Conservation (phyloP, 1,140 invertebrate species). For the Meloidogyne hapla region DNA sequence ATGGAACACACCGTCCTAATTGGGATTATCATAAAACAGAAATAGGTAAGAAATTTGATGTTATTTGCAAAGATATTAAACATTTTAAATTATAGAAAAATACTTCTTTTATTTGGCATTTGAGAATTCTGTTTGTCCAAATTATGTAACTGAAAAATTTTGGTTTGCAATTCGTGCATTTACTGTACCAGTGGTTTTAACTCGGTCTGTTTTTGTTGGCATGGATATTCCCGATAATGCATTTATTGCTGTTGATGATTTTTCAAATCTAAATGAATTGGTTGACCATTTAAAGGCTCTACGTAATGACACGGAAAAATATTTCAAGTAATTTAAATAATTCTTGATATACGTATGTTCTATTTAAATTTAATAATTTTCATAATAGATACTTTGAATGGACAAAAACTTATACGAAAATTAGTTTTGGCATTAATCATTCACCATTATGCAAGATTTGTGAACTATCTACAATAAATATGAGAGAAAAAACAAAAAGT, state of each 20-base stretch:
- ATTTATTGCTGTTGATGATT: conserved; percentile 27
- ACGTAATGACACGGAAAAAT: conserved; percentile 12
- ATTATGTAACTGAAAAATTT: conserved; percentile 64
- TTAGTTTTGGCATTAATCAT: too few relatives aligned
- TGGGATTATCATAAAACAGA: background rate
- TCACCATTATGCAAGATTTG: too few relatives aligned
- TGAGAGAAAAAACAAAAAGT: too few relatives aligned
- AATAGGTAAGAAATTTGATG: background rate
- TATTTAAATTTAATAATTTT: too few relatives aligned
- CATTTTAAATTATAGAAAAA: too few relatives aligned
- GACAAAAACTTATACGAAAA: conserved; percentile 12
- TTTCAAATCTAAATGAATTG: conserved; percentile 13
- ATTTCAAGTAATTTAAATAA: conserved; percentile 19
- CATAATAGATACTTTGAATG: conserved; percentile 11
- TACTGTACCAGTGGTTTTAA: conserved; percentile 25
- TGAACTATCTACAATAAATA: too few relatives aligned
- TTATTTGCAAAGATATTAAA: too few relatives aligned
- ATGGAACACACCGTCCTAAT: background rate
- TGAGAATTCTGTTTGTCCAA: conserved; percentile 62
- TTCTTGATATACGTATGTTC: too few relatives aligned
- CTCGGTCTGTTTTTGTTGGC: background rate
- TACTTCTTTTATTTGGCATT: too few relatives aligned
- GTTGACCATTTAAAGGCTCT: conserved; percentile 15
- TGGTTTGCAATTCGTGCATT: conserved; percentile 25
- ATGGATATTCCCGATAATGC: conserved; percentile 20